Evolutionary conservation across 1,140 invertebrate species (phyloP).

Genomic region (Pinna nobilis): DNA sequence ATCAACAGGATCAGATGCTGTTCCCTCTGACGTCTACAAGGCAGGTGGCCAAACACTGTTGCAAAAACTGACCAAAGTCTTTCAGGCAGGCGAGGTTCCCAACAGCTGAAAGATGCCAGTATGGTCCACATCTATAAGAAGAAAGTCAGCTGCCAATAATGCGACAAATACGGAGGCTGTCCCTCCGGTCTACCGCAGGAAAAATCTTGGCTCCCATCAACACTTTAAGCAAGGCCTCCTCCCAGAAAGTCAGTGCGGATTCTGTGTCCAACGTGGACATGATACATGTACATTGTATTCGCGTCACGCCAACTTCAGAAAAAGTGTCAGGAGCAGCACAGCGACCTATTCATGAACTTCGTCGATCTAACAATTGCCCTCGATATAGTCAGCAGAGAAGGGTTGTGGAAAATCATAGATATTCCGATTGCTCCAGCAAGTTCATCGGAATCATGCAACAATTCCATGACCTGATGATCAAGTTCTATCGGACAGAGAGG

Average conservation of each 20-base stretch:
- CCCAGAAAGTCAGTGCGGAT: neutral
- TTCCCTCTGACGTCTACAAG: conserved; percentile 31
- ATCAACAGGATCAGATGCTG: conserved; percentile 33
- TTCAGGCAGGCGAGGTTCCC: conserved; percentile 10
- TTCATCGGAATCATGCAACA: neutral
- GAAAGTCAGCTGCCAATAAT: neutral
- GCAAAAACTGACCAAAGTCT: conserved; percentile 17
- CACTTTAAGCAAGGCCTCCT: neutral
- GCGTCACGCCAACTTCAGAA: conserved; percentile 20
- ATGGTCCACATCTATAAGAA: conserved; percentile 40
- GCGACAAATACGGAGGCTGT: neutral
- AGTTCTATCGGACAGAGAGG: too few species aligned
- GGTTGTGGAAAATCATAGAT: conserved; percentile 6
- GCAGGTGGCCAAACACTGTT: neutral
- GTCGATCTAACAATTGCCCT: conserved; percentile 35
- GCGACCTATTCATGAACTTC: conserved; percentile 28
- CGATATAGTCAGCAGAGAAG: conserved; percentile 20
- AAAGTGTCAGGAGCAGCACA: conserved; percentile 33
- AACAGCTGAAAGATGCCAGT: conserved; percentile 43
- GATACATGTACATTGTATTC: conserved; percentile 26
- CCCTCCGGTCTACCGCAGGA: conserved; percentile 23
- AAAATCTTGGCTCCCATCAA: conserved; percentile 38
- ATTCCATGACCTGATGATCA: too few species aligned
- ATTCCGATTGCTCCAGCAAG: neutral
- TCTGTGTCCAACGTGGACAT: too few species aligned